These are phyloP conservation scores for Ophioderma brevispina DNA, from an alignment of 35 echinoderm and acorn worm genomes.

Conservation along the genomic window DNA sequence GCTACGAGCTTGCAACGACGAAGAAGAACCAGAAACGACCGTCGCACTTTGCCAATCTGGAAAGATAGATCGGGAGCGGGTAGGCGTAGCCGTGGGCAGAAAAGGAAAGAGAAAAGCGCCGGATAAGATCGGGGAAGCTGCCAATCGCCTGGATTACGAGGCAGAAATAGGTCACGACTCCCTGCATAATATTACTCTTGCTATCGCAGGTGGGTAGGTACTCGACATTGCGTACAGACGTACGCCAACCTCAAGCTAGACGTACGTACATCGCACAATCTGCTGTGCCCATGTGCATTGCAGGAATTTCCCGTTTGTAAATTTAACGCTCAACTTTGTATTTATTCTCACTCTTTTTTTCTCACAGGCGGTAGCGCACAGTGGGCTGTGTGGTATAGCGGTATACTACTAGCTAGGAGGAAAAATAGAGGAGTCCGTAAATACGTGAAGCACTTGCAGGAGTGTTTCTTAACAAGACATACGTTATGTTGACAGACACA, in stretches of 20 bases:
- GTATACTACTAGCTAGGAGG: not conserved
- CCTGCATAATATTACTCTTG: not conserved
- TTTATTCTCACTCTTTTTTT: not conserved
- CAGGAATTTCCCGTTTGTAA: not conserved
- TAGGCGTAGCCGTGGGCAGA: not conserved
- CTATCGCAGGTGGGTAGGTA: not conserved
- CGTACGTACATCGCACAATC: no score
- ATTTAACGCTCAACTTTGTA: conserved; percentile 5
- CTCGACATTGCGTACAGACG: not conserved
- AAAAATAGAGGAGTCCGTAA: not conserved
- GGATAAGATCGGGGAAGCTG: not conserved
- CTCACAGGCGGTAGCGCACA: not conserved
- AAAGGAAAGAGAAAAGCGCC: not conserved
- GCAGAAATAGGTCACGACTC: not conserved
- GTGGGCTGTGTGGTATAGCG: not conserved
- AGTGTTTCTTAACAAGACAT: not conserved
- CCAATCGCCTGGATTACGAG: not conserved
- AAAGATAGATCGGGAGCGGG: not conserved
- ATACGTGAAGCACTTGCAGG: not conserved
- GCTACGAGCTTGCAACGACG: not conserved
- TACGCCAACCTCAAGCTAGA: no score
- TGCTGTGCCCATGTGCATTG: not conserved
- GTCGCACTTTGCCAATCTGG: not conserved
- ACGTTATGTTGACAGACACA: not conserved
- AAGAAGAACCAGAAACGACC: not conserved